These are phyloP conservation scores for Hartigia nigra DNA, from an alignment of 2,888 invertebrate genomes.

Conservation along the genomic window DNA sequence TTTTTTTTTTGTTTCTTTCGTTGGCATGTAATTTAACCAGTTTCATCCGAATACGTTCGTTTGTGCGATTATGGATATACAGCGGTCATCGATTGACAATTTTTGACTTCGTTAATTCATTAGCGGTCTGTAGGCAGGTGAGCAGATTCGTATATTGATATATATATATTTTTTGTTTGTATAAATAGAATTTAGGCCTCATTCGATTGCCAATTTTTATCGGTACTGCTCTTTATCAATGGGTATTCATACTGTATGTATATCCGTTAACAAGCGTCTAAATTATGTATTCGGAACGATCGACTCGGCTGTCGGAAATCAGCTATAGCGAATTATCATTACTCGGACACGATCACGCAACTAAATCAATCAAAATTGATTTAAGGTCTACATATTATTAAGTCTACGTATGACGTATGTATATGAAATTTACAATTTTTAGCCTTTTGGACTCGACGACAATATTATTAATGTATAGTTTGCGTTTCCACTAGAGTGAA, in stretches of 20 bases:
- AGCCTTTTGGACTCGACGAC: constrained; percentile 2
- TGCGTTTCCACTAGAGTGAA: constrained; percentile 2
- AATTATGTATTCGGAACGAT: neutral
- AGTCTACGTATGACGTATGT: constrained; percentile 41
- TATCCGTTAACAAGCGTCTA: neutral
- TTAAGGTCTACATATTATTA: constrained; percentile 46
- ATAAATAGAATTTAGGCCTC: neutral
- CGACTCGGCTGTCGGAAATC: constrained; percentile 1
- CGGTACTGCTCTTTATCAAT: neutral
- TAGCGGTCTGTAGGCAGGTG: neutral
- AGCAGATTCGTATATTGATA: neutral
- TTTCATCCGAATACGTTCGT: neutral
- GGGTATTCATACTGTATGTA: neutral
- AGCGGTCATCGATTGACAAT: neutral
- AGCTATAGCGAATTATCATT: constrained; percentile 1
- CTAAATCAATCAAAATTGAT: constrained; percentile 60
- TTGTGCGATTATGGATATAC: neutral
- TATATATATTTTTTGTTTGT: neutral
- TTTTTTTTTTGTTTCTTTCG: neutral
- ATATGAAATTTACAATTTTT: constrained; percentile 20
- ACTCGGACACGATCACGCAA: constrained; percentile 21
- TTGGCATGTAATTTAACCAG: neutral
- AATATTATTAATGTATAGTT: constrained; percentile 1
- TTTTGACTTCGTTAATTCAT: neutral
- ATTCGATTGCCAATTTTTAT: neutral